Conservation (phyloP, 2,113 vertebrate genomes). For the Panthera uncia region DNA sequence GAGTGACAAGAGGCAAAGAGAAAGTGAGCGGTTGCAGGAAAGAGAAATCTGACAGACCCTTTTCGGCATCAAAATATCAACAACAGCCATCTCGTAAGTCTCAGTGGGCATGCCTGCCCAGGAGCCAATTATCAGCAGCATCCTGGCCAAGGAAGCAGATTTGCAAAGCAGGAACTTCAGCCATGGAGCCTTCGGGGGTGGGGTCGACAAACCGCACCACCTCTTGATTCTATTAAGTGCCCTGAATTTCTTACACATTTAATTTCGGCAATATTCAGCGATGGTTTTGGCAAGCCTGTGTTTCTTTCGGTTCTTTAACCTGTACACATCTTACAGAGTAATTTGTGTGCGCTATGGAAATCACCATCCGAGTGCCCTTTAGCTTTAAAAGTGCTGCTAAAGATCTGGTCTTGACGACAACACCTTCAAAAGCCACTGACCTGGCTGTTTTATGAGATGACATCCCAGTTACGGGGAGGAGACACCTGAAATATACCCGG, state of each 20-base stretch:
- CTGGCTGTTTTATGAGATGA: neutral
- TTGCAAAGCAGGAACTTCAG: conserved; percentile 31
- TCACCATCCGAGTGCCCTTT: neutral
- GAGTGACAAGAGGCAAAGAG: conserved; percentile 47
- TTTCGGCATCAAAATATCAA: conserved; percentile 58
- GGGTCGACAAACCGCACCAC: neutral
- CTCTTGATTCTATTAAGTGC: neutral
- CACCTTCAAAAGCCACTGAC: neutral
- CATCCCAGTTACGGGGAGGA: neutral
- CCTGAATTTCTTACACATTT: neutral
- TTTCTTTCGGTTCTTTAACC: neutral
- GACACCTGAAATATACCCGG: neutral
- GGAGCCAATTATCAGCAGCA: conserved; percentile 43
- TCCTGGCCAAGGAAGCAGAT: conserved; percentile 53
- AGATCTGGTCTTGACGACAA: neutral
- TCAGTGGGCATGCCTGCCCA: conserved; percentile 14
- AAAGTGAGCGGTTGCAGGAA: conserved; percentile 29
- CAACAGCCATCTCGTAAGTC: conserved; percentile 48
- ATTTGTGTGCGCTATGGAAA: neutral
- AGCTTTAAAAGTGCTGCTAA: neutral
- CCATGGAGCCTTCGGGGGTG: neutral
- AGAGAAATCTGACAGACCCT: conserved; percentile 60
- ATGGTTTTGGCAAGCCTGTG: neutral
- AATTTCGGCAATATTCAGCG: neutral
- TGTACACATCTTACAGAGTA: neutral